phyloP scores from a whole-genome alignment of 2,797 vertebrate species.

The Potorous gilbertii region DNA sequence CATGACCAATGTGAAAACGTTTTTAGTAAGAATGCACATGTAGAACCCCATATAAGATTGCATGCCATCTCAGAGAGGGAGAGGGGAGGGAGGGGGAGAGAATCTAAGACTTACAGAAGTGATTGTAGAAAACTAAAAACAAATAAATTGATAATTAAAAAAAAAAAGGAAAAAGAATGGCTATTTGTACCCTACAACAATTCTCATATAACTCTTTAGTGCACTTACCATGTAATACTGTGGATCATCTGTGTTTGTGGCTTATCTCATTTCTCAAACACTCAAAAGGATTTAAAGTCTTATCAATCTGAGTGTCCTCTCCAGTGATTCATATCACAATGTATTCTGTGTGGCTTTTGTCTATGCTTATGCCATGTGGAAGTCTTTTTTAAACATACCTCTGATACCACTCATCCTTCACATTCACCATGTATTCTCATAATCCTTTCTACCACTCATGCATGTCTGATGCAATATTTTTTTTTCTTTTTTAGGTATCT shows the following conservation, averaged over 20 bases:
- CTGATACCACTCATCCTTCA: background rate
- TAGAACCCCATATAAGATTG: no score
- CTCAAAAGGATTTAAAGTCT: background rate
- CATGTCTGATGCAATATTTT: conserved; percentile 26
- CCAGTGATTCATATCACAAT: background rate
- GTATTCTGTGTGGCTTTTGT: background rate
- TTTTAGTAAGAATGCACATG: no score
- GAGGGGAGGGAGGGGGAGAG: no score
- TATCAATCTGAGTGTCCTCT: background rate
- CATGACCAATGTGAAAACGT: no score
- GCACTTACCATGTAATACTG: background rate
- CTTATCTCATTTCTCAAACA: background rate
- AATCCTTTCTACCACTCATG: background rate
- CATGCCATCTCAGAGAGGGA: no score
- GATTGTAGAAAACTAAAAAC: no score
- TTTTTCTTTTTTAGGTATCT: conserved; percentile 40
- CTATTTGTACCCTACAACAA: background rate
- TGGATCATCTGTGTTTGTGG: background rate
- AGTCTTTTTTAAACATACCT: background rate
- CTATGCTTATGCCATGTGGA: background rate
- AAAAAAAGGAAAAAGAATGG: background rate
- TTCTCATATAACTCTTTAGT: background rate
- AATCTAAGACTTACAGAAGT: no score
- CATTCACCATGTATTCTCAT: background rate
- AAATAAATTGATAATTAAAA: no score